phyloP scores from a whole-genome alignment of 2,888 invertebrate species.

The Nineta flava region DNA sequence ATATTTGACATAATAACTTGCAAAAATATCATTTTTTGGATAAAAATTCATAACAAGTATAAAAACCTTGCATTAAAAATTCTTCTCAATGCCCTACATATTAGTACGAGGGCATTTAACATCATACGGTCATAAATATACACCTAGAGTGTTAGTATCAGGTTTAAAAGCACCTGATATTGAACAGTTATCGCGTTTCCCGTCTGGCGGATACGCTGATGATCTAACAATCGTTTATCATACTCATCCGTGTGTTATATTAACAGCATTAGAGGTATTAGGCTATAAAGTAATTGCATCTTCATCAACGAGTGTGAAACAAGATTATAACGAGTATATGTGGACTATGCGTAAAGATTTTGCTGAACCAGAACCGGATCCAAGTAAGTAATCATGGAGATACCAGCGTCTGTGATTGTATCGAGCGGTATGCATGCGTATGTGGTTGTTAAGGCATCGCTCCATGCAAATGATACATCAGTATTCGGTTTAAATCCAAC shows the following conservation, averaged over 20 bases:
- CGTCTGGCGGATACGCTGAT: conserved; percentile 71
- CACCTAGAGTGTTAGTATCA: conserved; percentile 75
- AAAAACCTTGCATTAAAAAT: no score
- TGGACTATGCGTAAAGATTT: conserved; percentile 89
- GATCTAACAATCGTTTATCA: conserved; percentile 73
- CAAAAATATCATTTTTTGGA: no score
- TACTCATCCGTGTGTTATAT: conserved; percentile 74
- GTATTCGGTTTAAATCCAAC: conserved; percentile 59
- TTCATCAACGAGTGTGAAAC: conserved; percentile 70
- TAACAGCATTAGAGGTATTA: conserved; percentile 73
- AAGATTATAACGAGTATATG: conserved; percentile 82
- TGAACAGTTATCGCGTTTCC: conserved; percentile 67
- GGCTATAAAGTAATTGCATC: conserved; percentile 81
- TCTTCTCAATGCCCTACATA: conserved; percentile 65
- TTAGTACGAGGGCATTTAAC: conserved; percentile 77
- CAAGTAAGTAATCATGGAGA: conserved; percentile 20
- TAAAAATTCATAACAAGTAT: no score
- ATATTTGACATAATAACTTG: no score
- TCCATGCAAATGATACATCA: conserved; percentile 56
- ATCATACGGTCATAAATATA: conserved; percentile 72
- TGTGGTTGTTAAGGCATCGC: conserved; percentile 62
- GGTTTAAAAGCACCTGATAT: conserved; percentile 73
- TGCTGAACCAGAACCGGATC: conserved; percentile 58
- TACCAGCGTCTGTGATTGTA: conserved; percentile 27
- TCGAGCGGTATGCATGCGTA: conserved; percentile 45